A percentile compares a stretch with the other conserved stretches of the same genome.
Evolutionary conservation across 2,888 invertebrate species (phyloP).

Genomic region (Idaea biselata): DNA sequence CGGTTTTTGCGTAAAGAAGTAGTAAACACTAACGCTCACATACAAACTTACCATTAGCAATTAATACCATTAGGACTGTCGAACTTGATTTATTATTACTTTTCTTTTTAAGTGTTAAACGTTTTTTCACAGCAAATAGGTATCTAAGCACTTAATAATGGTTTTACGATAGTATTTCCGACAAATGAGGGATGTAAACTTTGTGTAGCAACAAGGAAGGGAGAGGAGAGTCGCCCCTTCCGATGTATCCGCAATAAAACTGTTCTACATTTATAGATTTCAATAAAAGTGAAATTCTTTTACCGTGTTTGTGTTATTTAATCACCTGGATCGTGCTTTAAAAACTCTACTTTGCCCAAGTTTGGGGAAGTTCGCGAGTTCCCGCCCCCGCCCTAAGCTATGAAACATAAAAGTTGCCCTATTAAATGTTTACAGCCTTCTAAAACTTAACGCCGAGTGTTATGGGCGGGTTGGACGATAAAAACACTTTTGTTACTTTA

Average conservation of each 20-base stretch:
- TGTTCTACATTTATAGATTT: conserved; percentile 6
- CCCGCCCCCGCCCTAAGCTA: conserved; percentile 34
- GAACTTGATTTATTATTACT: no score
- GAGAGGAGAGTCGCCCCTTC: background rate
- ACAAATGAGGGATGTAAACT: background rate
- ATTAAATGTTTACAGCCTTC: conserved; percentile 70
- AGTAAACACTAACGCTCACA: no score
- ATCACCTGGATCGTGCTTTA: conserved; percentile 6
- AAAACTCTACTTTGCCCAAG: background rate
- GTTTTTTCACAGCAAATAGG: background rate
- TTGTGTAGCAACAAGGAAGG: background rate
- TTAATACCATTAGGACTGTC: no score
- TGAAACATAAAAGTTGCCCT: conserved; percentile 68
- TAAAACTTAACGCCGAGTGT: conserved; percentile 46
- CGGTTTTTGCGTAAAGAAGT: no score
- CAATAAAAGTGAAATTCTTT: conserved; percentile 7
- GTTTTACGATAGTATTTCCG: background rate
- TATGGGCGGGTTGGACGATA: conserved; percentile 36
- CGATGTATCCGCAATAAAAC: background rate
- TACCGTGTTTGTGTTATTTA: conserved; percentile 11
- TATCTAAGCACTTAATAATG: background rate
- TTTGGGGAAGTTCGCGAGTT: conserved; percentile 30
- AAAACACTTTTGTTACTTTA: conserved; percentile 43
- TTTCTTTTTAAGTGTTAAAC: background rate
- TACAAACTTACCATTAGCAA: no score